Conservation (phyloP, 2,113 vertebrate genomes). For the Rhinopomastus cyanomelas region DNA sequence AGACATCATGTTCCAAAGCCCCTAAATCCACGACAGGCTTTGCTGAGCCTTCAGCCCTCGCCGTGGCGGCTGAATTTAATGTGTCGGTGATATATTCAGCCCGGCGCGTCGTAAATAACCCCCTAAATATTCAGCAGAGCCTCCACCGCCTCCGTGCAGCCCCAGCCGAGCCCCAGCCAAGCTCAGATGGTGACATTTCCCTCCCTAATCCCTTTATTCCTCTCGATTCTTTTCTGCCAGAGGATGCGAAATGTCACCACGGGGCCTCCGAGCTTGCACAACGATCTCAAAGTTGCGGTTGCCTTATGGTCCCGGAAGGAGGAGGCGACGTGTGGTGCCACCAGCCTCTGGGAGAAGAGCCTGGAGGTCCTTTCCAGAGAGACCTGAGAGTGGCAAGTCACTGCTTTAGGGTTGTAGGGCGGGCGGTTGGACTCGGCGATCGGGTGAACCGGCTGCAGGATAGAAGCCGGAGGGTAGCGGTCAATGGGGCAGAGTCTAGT, state of each 20-base stretch:
- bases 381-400: no score
- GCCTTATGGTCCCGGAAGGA: no score
- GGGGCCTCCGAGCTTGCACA: constrained; percentile 26
- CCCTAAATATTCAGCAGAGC: constrained; percentile 34
- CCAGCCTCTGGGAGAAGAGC: neutral
- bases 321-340: neutral
- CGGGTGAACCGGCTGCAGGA: no score
- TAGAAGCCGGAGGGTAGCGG: no score
- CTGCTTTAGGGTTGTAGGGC: no score
- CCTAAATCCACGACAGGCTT: neutral
- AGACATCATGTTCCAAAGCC: constrained; percentile 19
- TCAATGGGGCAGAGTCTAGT: no score
- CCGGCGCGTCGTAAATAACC: neutral
- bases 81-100: neutral
- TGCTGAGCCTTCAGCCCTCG: neutral
- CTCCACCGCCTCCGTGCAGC: neutral
- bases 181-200: constrained; percentile 70
- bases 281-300: neutral
- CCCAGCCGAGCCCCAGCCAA: constrained; percentile 19
- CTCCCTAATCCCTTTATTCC: constrained; percentile 55
- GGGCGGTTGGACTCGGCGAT: no score
- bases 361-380: neutral
- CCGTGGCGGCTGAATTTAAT: constrained; percentile 33
- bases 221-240: constrained; percentile 35
- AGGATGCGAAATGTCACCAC: constrained; percentile 56